Evolutionary conservation across 2,113 vertebrate genomes (phyloP).

Genomic region (Gasterosteus nipponicus): DNA sequence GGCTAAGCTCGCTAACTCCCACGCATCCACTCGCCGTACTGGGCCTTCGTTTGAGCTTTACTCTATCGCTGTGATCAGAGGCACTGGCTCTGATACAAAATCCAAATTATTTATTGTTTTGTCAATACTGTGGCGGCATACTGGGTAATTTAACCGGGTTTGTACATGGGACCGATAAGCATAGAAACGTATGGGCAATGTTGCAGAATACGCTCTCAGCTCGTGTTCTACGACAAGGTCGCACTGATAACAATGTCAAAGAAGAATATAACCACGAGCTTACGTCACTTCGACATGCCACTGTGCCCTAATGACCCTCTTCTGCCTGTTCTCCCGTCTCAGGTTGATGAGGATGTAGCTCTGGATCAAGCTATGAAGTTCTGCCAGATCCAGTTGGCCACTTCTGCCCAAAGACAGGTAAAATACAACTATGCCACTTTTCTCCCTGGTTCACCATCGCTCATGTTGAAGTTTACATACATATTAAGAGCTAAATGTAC

Average conservation of each 20-base stretch:
- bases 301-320: conserved; percentile 9
- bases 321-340: conserved; percentile 51
- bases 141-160: background rate
- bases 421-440: conserved; percentile 26
- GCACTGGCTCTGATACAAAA: background rate
- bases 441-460: background rate
- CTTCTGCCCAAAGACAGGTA: conserved; percentile 96
- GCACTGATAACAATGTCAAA: background rate
- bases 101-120: background rate
- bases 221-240: background rate
- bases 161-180: background rate
- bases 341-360: conserved; percentile 97
- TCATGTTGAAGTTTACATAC: background rate
- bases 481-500: background rate
- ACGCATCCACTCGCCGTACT: conserved; percentile 40
- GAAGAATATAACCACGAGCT: background rate
- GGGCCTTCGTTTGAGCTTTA: conserved; percentile 19
- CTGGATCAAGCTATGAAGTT: conserved; percentile 98
- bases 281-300: background rate
- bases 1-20: conserved; percentile 49
- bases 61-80: conserved; percentile 26
- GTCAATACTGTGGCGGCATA: background rate
- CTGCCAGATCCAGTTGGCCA: conserved; percentile 95
- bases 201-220: background rate
- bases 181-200: background rate